Conservation (phyloP, 2,113 vertebrate genomes). For the Aptenodytes forsteri region DNA sequence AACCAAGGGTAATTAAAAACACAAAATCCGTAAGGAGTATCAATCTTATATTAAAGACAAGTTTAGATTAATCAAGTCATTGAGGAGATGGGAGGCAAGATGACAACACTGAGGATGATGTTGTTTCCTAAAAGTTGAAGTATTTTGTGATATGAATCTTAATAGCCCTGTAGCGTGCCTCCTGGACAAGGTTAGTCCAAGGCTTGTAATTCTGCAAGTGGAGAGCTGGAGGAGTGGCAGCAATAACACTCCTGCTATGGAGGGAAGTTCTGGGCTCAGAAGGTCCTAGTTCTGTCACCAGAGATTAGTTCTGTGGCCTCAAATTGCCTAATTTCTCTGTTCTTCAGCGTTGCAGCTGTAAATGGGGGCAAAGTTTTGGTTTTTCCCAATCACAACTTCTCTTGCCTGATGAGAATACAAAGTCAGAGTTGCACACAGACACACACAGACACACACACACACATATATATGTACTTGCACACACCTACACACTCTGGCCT, state of each 20-base stretch:
- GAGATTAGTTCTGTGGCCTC: not conserved
- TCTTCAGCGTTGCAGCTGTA: not conserved
- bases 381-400: not conserved
- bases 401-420: not conserved
- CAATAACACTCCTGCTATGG: not conserved
- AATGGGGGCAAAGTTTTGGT: rapidly evolving
- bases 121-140: not conserved
- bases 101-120: not conserved
- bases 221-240: not conserved
- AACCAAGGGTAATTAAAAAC: not conserved
- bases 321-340: not conserved
- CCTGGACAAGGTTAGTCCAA: not conserved
- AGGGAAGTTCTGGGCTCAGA: not conserved
- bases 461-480: too few relatives aligned
- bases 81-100: not conserved
- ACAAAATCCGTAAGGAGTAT: not conserved
- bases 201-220: not conserved
- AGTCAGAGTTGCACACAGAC: not conserved
- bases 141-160: not conserved
- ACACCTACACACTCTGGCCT: not conserved
- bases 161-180: not conserved
- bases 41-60: not conserved
- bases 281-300: not conserved
- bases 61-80: not conserved
- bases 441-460: too few relatives aligned